phyloP scores from a whole-genome alignment of 1,140 invertebrate genomes.

The Drosophila punjabiensis region DNA sequence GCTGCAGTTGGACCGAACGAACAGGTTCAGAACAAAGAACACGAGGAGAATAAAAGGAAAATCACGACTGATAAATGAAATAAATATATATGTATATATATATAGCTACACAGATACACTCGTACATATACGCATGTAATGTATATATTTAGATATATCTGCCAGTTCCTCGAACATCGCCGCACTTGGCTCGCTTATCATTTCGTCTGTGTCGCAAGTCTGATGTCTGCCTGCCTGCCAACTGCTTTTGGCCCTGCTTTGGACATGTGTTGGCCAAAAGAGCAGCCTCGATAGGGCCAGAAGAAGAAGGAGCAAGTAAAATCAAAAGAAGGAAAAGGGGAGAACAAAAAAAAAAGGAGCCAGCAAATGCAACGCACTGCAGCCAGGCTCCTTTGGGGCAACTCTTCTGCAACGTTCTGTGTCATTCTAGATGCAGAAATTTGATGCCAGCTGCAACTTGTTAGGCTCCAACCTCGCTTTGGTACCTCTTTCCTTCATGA shows the following conservation, averaged over 20 bases:
- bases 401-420: constrained; percentile 23
- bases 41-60: constrained; percentile 56
- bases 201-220: constrained; percentile 57
- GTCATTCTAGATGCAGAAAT: constrained; percentile 68
- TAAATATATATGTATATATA: constrained; percentile 34
- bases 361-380: constrained; percentile 26
- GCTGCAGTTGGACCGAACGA: constrained; percentile 71
- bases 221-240: constrained; percentile 51
- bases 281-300: background rate
- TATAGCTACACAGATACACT: constrained; percentile 7
- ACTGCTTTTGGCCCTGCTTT: constrained; percentile 36
- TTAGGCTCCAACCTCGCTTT: constrained; percentile 35
- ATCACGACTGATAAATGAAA: constrained; percentile 78
- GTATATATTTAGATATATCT: constrained; percentile 50
- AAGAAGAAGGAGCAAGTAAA: background rate
- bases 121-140: constrained; percentile 34
- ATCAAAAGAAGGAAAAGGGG: background rate
- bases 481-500: background rate
- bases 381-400: constrained; percentile 17
- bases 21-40: constrained; percentile 74
- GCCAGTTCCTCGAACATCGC: constrained; percentile 32
- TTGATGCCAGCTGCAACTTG: constrained; percentile 68
- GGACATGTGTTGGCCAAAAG: constrained; percentile 57
- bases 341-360: constrained; percentile 1
- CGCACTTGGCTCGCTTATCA: constrained; percentile 74